Evolutionary conservation across 1,140 invertebrate species (phyloP), one percentile per base, ranked within the genome.

Genomic region (Calosoma granatense): DNA sequence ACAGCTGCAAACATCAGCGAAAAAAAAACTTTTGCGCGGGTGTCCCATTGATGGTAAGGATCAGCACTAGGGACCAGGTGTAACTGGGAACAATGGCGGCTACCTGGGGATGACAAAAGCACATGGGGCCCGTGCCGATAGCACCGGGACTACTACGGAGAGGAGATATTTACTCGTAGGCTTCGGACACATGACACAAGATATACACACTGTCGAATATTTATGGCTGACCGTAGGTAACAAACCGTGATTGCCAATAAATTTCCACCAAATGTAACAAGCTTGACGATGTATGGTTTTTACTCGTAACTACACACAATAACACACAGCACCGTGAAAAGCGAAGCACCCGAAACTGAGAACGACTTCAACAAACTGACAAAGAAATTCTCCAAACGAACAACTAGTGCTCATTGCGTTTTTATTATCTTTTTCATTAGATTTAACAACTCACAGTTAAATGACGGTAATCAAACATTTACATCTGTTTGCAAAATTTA

Each of bases 211-310:
- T 3, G 41, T 47, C 9, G 41, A 47, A 47, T 47, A 47, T 47
- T 47, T 47, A 47, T 47, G 41, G 17, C 41, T 17, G 15, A 4
- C 6, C 3, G 9, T 12, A 47, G 41, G 41, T 17, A 47, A 47
- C 41, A 47, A 17, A 17, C 9, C 41, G 41, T 47, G 41, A 47
- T 47, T 47, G 41, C 41, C 41, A 47, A 47, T 47, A 47, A 47
- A 47, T 47, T 47, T 47, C 15, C 9, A 12, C n/a, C 41, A 17
- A 3, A 47, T 47, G 41, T 9, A 11, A 47, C 41, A 47, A 47
- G 41, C 41, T 11, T 47, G 41, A 47, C 41, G 41, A 47, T 47
- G 41, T 47, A 47, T 47, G 41, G 41, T 47, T 17, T 4, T 4
- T 14, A 4, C 4, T 30, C 6, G 26, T n/a, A n/a, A n/a, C n/a